Conservation (phyloP, 1,140 invertebrate genomes). For the Tenebrio molitor region DNA sequence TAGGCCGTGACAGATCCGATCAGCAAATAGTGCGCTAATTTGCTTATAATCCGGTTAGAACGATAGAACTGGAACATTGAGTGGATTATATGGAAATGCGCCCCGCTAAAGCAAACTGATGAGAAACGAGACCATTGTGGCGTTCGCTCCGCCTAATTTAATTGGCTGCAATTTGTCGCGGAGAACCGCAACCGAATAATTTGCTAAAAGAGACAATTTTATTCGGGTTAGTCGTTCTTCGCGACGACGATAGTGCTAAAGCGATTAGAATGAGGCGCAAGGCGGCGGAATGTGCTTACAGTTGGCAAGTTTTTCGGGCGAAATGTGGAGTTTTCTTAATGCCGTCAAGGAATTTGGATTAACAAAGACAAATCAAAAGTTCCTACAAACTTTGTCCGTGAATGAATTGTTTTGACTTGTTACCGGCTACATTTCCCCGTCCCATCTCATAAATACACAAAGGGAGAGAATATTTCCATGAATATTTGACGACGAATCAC, state of each 20-base stretch:
- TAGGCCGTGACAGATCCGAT: constrained; percentile 50
- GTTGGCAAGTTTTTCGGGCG: too few relatives aligned
- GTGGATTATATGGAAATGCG: constrained; percentile 57
- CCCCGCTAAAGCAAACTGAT: constrained; percentile 33
- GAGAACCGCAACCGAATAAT: constrained; percentile 9
- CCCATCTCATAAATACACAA: constrained; percentile 40
- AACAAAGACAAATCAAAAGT: constrained; percentile 16
- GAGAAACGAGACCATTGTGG: constrained; percentile 29
- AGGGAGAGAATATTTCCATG: constrained; percentile 40
- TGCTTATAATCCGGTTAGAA: constrained; percentile 49
- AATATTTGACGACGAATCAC: constrained; percentile 44
- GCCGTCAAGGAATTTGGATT: neutral
- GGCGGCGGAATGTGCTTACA: too few relatives aligned
- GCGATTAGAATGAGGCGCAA: too few relatives aligned
- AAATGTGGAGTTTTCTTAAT: too few relatives aligned
- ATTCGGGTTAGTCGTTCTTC: neutral
- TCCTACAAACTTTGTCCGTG: neutral
- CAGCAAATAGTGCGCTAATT: constrained; percentile 55
- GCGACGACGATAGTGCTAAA: neutral
- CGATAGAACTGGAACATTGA: constrained; percentile 47
- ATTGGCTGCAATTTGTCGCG: constrained; percentile 30
- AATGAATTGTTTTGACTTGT: constrained; percentile 36
- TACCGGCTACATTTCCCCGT: constrained; percentile 6
- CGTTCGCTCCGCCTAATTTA: constrained; percentile 27
- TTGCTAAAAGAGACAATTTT: constrained; percentile 7